Evolutionary conservation across 2,113 vertebrate species (phyloP), one percentile per base, ranked within the genome.

Genomic region (Clarias magur): DNA sequence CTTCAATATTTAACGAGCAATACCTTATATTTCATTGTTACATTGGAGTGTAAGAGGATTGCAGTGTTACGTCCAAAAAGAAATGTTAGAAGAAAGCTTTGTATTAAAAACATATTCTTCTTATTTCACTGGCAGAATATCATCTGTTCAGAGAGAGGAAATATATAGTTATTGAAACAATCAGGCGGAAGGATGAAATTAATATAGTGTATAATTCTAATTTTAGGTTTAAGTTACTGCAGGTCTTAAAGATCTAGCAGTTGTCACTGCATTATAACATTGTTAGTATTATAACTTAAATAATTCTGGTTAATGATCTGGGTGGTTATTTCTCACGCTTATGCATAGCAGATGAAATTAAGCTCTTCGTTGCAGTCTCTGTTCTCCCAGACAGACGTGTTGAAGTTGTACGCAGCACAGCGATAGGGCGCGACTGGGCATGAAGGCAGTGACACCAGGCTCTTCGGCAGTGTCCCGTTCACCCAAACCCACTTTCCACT

Each of bases 301-400:
- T 30, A 23, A 73, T 73, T 21, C 72, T 76, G 38, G 19, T 76
- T 38, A 38, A 38, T 42, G 16, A 17, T 73, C 21, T 76, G 38
- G 21, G 11, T 76, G 73, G n/a, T 53, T 42, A 76, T 75, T 76
- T 7, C 42, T 54, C 4, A 78, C 78, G 2, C 83, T 70, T 2
- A 42, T 75, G 80, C 56, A 73, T 88, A 54, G 23, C 73, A 78
- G 42, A 78, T 23, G 73, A 78, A 78, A 78, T 54, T n/a, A 6
- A 78, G 73, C 48, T 76, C 2, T 12, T 76, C 72, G 2, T 53
- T 53, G 72, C 72, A 76, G 72, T 76, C 42, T 76, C 84, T 78
- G 76, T 63, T 88, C 6, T 78, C 83, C 91, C 75, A 42, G 42
- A 0, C 42, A 7, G 3, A 6, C 5, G 6, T 42, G 42, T 42